Conservation (phyloP, 53 echinoderm and acorn worm genomes). For the Mesocentrotus franciscanus region DNA sequence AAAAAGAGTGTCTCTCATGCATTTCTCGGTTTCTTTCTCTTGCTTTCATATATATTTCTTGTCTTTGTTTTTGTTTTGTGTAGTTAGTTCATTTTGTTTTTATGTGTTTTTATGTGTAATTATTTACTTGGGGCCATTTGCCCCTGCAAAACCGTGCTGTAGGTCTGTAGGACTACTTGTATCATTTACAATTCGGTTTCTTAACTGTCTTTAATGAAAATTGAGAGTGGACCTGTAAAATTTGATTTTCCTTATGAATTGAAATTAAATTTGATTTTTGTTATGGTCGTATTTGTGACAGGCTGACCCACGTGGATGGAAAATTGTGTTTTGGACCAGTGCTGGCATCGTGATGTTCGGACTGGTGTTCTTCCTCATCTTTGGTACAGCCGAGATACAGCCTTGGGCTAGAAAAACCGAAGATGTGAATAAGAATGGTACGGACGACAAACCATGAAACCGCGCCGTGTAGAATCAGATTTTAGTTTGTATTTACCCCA, state of each 20-base stretch:
- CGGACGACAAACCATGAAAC: background rate
- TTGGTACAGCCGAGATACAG: slow-evolving; percentile 47
- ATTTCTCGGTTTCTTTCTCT: no score
- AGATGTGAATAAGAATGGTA: slow-evolving; percentile 28
- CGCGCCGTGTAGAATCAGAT: background rate
- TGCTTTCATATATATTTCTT: no score
- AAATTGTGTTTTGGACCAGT: slow-evolving; percentile 44
- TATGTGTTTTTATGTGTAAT: no score
- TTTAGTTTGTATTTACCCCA: no score
- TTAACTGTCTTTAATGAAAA: background rate
- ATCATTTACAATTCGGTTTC: background rate
- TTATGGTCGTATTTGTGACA: background rate
- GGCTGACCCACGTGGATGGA: slow-evolving; percentile 43
- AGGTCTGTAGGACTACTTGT: no score
- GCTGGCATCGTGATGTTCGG: slow-evolving; percentile 47
- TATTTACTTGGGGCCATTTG: no score
- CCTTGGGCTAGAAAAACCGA: slow-evolving; percentile 32
- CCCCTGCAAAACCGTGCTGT: no score
- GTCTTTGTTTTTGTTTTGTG: no score
- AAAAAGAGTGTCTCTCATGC: no score
- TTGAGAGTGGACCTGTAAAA: background rate
- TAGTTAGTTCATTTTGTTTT: no score
- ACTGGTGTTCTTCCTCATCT: slow-evolving; percentile 56
- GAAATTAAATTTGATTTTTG: background rate
- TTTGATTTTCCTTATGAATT: background rate